These are phyloP conservation scores for Etheostoma nigrum DNA, from an alignment of 2,797 vertebrate species.

Conservation along the genomic window DNA sequence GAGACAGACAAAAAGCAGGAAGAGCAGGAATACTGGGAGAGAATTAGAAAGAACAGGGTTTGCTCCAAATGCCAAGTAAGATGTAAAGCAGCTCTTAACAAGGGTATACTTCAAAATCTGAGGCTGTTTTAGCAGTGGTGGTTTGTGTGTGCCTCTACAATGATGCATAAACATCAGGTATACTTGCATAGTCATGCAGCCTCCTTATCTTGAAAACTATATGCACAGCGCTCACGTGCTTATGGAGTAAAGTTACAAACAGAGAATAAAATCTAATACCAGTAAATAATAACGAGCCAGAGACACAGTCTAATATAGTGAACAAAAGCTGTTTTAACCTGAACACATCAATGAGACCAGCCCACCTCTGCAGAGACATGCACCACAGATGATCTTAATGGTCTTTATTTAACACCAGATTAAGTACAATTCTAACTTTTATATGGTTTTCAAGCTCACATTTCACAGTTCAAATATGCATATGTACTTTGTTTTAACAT, in stretches of 20 bases:
- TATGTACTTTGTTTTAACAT: neutral
- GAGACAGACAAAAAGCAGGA: constrained; percentile 27
- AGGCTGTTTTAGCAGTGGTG: neutral
- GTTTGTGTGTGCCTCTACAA: constrained; percentile 10
- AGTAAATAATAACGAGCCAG: constrained; percentile 14
- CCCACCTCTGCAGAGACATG: constrained; percentile 12
- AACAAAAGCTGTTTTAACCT: constrained; percentile 2
- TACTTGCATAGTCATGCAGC: constrained; percentile 45
- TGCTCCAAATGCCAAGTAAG: constrained; percentile 12
- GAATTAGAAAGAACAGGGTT: constrained; percentile 2
- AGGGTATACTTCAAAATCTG: constrained; percentile 11
- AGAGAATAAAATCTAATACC: constrained; percentile 40
- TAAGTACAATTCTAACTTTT: neutral
- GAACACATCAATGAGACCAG: constrained; percentile 21
- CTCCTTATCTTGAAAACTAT: constrained; percentile 37
- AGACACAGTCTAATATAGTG: constrained; percentile 9
- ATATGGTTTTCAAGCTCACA: neutral
- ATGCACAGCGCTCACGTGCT: constrained; percentile 26
- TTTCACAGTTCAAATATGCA: neutral
- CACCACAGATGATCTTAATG: neutral
- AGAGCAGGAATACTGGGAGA: neutral
- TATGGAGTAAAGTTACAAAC: constrained; percentile 48
- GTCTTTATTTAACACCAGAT: neutral
- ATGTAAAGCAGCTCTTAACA: constrained; percentile 19
- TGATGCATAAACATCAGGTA: constrained; percentile 13